A percentile compares a stretch with the other conserved stretches of the same genome.
Evolutionary conservation across 1,140 invertebrate species (phyloP).

Genomic region (Paramacrobiotus metropolitanus): DNA sequence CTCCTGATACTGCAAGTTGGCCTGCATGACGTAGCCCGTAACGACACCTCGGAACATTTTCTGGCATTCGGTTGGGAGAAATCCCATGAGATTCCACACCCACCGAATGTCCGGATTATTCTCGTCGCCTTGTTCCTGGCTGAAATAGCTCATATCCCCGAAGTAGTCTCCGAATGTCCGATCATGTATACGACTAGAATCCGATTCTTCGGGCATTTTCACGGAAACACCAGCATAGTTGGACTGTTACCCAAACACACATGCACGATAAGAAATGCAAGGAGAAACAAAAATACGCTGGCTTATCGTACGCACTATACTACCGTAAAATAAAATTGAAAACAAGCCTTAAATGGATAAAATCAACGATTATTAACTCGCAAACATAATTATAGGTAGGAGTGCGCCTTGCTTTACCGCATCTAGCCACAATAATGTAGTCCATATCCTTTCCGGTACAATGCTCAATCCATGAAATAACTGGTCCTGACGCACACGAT

Average conservation of each 20-base stretch:
- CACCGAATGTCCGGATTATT: background rate
- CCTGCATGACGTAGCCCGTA: background rate
- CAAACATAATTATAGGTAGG: too few relatives aligned
- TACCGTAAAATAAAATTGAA: too few relatives aligned
- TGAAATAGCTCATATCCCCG: background rate
- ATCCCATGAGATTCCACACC: background rate
- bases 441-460: constrained; percentile 61
- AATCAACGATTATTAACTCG: too few relatives aligned
- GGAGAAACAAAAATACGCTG: constrained; percentile 9
- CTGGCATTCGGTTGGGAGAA: background rate
- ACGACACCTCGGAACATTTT: background rate
- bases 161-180: background rate
- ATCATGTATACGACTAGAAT: background rate
- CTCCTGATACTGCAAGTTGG: background rate
- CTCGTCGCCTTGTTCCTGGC: background rate
- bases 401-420: constrained; percentile 45
- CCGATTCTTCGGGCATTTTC: background rate
- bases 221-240: constrained; percentile 22
- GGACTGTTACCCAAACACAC: constrained; percentile 19
- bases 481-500: constrained; percentile 67
- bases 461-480: constrained; percentile 80
- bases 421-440: constrained; percentile 79
- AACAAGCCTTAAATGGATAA: too few relatives aligned
- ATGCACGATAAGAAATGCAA: constrained; percentile 10
- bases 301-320: too few relatives aligned